Conservation (phyloP, 2,113 vertebrate species). For the Dasyprocta punctata region DNA sequence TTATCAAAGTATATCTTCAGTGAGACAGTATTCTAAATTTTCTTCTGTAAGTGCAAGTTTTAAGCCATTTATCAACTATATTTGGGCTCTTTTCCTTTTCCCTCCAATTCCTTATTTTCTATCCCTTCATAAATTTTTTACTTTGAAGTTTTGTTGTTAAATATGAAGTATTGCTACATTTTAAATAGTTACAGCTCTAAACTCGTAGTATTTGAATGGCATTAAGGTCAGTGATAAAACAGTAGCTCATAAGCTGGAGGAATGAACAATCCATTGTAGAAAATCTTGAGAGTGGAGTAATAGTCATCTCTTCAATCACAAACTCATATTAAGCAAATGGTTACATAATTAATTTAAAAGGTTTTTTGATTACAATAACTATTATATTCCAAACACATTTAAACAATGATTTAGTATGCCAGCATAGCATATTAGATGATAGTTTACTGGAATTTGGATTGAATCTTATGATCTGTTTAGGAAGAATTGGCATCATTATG, state of each 20-base stretch:
- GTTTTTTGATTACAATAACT: neutral
- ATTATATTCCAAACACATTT: neutral
- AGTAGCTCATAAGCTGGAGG: neutral
- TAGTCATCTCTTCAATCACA: neutral
- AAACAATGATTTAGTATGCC: neutral
- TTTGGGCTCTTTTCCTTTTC: neutral
- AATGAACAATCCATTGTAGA: neutral
- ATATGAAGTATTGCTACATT: neutral
- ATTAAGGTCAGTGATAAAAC: neutral
- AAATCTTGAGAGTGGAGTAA: neutral
- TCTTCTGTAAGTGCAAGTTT: neutral
- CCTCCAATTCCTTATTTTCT: neutral
- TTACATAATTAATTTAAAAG: neutral
- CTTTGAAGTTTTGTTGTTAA: neutral
- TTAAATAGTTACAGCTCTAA: neutral
- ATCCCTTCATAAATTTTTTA: neutral
- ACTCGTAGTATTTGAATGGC: neutral
- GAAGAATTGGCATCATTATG: neutral
- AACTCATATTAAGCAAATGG: neutral
- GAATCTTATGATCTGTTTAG: neutral
- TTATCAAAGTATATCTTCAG: constrained; percentile 39
- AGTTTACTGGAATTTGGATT: neutral
- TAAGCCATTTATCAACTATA: neutral
- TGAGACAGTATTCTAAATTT: neutral
- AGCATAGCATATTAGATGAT: neutral